A percentile compares a stretch with the other conserved stretches of the same genome.
Conservation (phyloP, 2,113 vertebrate genomes). For the Anguilla rostrata region DNA sequence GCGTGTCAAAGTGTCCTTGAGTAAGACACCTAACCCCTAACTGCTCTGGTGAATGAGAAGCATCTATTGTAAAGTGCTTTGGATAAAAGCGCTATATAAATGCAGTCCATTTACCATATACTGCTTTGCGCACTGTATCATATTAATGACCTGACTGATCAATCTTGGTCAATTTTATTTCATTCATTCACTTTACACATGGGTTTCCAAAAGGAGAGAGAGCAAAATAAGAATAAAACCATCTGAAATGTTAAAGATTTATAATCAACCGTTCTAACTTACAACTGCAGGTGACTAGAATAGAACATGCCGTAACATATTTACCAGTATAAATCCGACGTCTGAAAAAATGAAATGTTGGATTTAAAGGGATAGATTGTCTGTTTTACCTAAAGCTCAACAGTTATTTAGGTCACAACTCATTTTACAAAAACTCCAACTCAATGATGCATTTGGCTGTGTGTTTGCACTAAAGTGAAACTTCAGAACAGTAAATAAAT, state of each 20-base stretch:
- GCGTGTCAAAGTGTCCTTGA: too few species aligned
- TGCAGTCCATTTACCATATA: too few species aligned
- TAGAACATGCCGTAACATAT: not conserved
- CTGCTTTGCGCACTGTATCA: not conserved
- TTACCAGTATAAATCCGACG: not conserved
- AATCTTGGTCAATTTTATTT: not conserved
- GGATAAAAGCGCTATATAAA: too few species aligned
- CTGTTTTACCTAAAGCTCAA: not conserved
- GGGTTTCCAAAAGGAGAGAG: not conserved
- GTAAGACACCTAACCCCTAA: too few species aligned
- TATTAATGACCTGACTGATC: not conserved
- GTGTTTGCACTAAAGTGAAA: not conserved
- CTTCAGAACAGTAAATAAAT: not conserved
- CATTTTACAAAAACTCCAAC: not conserved
- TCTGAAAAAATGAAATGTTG: not conserved
- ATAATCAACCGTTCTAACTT: not conserved
- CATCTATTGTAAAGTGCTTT: too few species aligned
- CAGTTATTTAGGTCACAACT: too few species aligned
- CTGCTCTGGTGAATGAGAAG: too few species aligned
- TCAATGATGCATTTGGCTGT: not conserved
- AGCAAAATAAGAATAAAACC: not conserved
- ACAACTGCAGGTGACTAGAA: not conserved
- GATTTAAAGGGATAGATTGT: not conserved
- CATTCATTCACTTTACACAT: not conserved
- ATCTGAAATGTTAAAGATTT: not conserved